Evolutionary conservation across 1,140 invertebrate species (phyloP), one percentile per base, ranked within the genome.

Genomic region (Zophobas atratus): DNA sequence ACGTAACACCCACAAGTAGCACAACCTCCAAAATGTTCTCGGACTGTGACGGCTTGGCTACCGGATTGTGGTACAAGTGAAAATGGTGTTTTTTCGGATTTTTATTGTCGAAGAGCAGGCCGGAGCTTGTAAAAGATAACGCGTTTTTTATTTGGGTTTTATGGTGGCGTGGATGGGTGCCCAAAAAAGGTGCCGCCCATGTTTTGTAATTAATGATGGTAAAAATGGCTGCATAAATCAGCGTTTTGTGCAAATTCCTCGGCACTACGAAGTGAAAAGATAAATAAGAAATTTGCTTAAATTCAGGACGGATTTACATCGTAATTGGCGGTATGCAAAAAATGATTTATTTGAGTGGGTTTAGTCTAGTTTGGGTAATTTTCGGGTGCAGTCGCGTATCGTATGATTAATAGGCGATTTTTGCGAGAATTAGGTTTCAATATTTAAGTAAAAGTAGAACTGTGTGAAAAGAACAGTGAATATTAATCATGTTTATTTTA

Each of bases 221-320:
- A 6, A 51, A n/a, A 43, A 32, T 32, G 33, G 39, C n/a, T n/a
- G 6, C 39, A 43, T 67, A 67, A 67, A 67, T 67, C 1, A 43
- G 6, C 5, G 1, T 60, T 60, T 60, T 39, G 8, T 38, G 6
- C 34, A 35, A 35, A 33, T 38, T 60, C n/a, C 39, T 43, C n/a
- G 43, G 41, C 43, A 43, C n/a, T 32, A 20, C 60, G 43, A n/a
- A 67, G 57, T 63, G 49, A 63, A 63, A 63, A 20, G 20, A 63
- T 8, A 63, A 38, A 38, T 6, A 63, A 67, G 20, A 67, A 67
- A 67, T 43, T 67, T 67, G 60, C 56, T 1, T 60, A 39, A 36
- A 38, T 60, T 38, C 38, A 6, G 60, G 60, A 8, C 60, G 43
- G n/a, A 67, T 67, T 67, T 43, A 2, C 60, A 67, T 67, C 39